Conservation (phyloP, 2,797 vertebrate genomes). For the Halcyon chelicuti region DNA sequence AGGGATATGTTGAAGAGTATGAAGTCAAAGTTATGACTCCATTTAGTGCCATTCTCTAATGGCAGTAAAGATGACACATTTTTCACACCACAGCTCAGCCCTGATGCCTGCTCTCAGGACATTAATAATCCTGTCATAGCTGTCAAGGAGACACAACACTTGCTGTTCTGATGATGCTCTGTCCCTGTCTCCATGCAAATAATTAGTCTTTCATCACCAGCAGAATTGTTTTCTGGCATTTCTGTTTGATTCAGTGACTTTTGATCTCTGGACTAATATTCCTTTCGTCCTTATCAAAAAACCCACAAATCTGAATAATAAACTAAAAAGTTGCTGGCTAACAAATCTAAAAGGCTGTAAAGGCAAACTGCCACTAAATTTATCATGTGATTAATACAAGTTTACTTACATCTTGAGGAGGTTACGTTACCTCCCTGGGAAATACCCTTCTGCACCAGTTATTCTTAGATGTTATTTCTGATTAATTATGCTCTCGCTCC, state of each 20-base stretch:
- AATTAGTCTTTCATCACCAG: slow-evolving; percentile 9
- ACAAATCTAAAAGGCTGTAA: background rate
- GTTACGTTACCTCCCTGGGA: slow-evolving; percentile 49
- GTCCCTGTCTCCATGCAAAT: background rate
- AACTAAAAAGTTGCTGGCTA: slow-evolving; percentile 7
- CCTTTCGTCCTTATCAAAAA: background rate
- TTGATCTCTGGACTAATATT: slow-evolving; percentile 1
- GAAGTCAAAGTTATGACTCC: slow-evolving; percentile 28
- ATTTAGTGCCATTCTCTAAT: background rate
- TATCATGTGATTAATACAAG: slow-evolving; percentile 42
- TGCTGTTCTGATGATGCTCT: background rate
- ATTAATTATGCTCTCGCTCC: slow-evolving; percentile 70
- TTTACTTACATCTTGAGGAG: slow-evolving; percentile 28
- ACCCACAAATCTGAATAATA: background rate
- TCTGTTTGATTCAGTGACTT: background rate
- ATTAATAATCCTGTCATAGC: slow-evolving; percentile 55
- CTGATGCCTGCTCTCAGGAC: background rate
- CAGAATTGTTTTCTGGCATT: background rate
- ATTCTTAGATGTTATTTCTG: slow-evolving; percentile 72
- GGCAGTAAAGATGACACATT: background rate
- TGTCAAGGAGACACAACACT: background rate
- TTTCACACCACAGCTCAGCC: background rate
- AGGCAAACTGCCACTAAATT: slow-evolving; percentile 38
- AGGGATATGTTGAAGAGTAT: background rate
- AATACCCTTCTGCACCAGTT: slow-evolving; percentile 65